Conservation (phyloP, 2,888 invertebrate species). For the Xylocampa areola region DNA sequence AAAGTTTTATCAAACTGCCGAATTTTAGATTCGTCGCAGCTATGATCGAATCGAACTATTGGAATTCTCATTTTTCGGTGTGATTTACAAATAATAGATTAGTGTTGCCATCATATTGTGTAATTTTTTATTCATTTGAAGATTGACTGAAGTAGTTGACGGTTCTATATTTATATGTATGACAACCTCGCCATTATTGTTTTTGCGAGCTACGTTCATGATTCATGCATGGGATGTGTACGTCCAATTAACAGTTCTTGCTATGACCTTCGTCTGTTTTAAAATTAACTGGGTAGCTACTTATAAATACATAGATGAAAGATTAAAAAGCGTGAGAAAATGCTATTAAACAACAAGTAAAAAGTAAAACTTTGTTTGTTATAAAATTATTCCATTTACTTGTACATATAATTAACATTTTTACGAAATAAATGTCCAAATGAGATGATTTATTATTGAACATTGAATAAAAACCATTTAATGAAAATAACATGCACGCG, state of each 20-base stretch:
- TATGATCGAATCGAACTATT: too few species aligned
- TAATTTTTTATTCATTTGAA: conserved; percentile 32
- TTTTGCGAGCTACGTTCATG: conserved; percentile 25
- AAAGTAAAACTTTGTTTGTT: neutral
- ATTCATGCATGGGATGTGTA: conserved; percentile 44
- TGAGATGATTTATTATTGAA: too few species aligned
- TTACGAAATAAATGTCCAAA: too few species aligned
- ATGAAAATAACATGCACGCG: too few species aligned
- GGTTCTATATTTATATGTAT: conserved; percentile 43
- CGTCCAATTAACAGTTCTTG: conserved; percentile 42
- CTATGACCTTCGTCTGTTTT: conserved; percentile 40
- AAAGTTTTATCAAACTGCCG: too few species aligned
- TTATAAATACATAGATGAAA: conserved; percentile 3
- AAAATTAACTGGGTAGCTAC: conserved; percentile 24
- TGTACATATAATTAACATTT: neutral
- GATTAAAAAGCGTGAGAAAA: conserved; percentile 26
- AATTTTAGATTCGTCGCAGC: too few species aligned
- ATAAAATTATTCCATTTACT: neutral
- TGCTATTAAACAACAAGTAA: neutral
- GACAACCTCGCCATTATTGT: conserved; percentile 28
- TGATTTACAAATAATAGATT: too few species aligned
- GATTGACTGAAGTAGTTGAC: conserved; percentile 17
- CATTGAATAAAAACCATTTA: too few species aligned
- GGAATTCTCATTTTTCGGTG: too few species aligned
- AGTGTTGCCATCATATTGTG: conserved; percentile 9